Conservation (phyloP, 2,888 invertebrate genomes). For the Pachymerium ferrugineum region DNA sequence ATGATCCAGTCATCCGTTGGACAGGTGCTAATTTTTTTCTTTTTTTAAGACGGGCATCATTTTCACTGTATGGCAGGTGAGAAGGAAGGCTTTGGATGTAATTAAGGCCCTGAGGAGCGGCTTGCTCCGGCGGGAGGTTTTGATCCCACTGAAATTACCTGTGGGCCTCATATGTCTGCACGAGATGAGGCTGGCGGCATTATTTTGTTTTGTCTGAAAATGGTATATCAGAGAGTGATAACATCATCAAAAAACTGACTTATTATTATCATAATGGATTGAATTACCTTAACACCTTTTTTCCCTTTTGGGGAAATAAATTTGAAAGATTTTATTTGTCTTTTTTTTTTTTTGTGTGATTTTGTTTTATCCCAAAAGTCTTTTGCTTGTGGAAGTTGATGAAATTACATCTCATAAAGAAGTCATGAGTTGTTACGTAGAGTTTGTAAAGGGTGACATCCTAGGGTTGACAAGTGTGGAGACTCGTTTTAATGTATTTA, state of each 20-base stretch:
- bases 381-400: no score
- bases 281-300: not conserved
- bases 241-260: slow-evolving; percentile 10
- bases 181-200: not conserved
- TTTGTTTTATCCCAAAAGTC: no score
- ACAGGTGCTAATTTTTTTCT: not conserved
- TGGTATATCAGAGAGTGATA: not conserved
- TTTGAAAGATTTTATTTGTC: not conserved
- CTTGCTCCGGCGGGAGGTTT: not conserved
- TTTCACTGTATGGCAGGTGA: slow-evolving; percentile 8
- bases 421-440: no score
- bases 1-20: not conserved
- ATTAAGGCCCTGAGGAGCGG: slow-evolving; percentile 15
- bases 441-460: no score
- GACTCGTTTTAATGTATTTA: no score
- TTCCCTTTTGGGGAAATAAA: not conserved
- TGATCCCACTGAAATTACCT: slow-evolving; percentile 9
- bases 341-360: no score
- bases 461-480: no score
- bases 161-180: not conserved
- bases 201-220: not conserved
- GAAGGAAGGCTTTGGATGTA: slow-evolving; percentile 2
- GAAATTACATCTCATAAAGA: no score
- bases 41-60: not conserved
- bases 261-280: slow-evolving; percentile 1